A percentile compares a stretch with the other conserved stretches of the same genome.
Conservation (phyloP, 2,797 vertebrate species). For the Tarsius wallacei region DNA sequence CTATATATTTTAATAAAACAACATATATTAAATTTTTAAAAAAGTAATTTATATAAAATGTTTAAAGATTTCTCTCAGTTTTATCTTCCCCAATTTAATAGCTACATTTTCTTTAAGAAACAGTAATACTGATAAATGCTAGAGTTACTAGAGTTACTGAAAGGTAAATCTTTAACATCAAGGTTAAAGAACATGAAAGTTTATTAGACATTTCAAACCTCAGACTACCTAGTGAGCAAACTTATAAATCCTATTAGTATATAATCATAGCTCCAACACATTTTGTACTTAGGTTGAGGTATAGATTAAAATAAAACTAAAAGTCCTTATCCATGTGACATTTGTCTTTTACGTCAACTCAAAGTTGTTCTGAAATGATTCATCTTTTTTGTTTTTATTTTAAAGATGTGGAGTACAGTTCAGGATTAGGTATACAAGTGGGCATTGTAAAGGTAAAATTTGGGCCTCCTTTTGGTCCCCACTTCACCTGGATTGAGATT, state of each 20-base stretch:
- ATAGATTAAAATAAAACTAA: neutral
- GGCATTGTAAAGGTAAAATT: too few relatives aligned
- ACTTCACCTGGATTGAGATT: too few relatives aligned
- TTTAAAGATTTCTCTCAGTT: neutral
- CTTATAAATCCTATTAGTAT: neutral
- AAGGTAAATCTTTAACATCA: neutral
- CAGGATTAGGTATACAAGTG: too few relatives aligned
- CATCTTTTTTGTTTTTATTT: neutral
- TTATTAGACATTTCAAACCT: neutral
- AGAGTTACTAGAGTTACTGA: slow-evolving; percentile 26
- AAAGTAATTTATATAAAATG: slow-evolving; percentile 31
- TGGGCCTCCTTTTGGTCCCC: too few relatives aligned
- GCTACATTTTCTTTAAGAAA: slow-evolving; percentile 1
- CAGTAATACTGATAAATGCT: neutral
- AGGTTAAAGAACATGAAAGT: neutral
- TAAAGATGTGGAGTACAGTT: too few relatives aligned
- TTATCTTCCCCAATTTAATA: neutral
- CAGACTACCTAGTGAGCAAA: neutral
- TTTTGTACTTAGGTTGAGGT: neutral
- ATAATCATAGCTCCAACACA: neutral
- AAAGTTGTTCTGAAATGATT: neutral
- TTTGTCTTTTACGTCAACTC: neutral
- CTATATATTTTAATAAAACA: neutral
- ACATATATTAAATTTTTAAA: neutral
- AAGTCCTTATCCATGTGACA: neutral